phyloP scores from a whole-genome alignment of 2,797 vertebrate species.

The Garrulus glandarius region DNA sequence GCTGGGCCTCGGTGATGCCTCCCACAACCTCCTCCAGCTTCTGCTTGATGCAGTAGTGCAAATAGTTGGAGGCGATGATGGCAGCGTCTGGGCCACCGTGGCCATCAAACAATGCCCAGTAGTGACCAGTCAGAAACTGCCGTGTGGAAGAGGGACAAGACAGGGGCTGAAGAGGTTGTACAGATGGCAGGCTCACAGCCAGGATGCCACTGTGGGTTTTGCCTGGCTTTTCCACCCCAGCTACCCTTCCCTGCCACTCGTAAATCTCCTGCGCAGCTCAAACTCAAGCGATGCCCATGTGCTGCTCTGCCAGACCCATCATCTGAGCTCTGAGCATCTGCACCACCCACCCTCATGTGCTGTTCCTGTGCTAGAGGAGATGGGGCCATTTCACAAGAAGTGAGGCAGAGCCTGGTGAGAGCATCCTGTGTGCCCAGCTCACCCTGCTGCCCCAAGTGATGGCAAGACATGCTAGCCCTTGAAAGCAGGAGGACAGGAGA shows the following conservation, averaged over 20 bases:
- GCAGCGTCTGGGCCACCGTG: conserved; percentile 75
- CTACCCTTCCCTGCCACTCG: background rate
- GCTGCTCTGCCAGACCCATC: background rate
- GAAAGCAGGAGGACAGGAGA: background rate
- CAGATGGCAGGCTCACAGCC: background rate
- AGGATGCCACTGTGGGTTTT: background rate
- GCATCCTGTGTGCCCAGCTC: background rate
- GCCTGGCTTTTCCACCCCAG: background rate
- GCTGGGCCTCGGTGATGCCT: conserved; percentile 47
- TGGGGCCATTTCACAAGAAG: background rate
- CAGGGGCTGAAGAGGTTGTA: background rate
- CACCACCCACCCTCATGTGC: rapidly evolving
- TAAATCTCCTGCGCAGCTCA: background rate
- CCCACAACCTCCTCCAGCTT: conserved; percentile 75
- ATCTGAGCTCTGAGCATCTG: background rate
- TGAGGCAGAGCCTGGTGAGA: background rate
- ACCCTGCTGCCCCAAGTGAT: rapidly evolving
- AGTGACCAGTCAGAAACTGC: conserved; percentile 73
- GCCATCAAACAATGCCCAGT: conserved; percentile 80
- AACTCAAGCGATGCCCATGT: rapidly evolving
- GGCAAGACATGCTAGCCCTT: too few relatives aligned
- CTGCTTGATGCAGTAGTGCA: conserved; percentile 78
- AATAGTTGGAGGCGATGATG: conserved; percentile 75
- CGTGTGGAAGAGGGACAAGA: background rate
- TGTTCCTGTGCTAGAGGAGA: background rate